These are phyloP conservation scores for Eulithis testata DNA, from an alignment of 2,888 invertebrate genomes.

Conservation along the genomic window DNA sequence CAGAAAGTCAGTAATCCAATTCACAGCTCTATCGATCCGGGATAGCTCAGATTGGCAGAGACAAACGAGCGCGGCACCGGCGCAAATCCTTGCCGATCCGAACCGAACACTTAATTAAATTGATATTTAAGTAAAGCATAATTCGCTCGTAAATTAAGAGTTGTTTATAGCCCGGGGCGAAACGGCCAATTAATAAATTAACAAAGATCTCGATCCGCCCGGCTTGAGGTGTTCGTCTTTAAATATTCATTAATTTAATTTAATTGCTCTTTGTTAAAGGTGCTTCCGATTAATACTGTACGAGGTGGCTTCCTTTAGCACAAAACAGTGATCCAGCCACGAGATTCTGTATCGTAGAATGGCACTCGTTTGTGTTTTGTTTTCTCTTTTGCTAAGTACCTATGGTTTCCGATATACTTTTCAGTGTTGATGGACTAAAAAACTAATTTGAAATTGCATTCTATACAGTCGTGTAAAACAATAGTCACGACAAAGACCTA, in stretches of 20 bases:
- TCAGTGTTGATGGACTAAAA: too few species aligned
- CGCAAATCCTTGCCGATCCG: constrained; percentile 71
- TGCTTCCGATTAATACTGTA: constrained; percentile 17
- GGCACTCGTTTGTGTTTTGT: background rate
- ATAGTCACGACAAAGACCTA: too few species aligned
- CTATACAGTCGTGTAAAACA: too few species aligned
- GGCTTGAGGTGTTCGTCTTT: constrained; percentile 74
- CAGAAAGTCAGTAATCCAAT: constrained; percentile 16
- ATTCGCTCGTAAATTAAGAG: constrained; percentile 83
- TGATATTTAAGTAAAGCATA: constrained; percentile 85
- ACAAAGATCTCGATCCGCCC: constrained; percentile 62
- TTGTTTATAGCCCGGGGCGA: constrained; percentile 80
- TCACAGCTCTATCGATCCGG: constrained; percentile 25
- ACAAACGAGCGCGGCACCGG: constrained; percentile 64
- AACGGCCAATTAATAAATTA: constrained; percentile 84
- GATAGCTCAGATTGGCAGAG: constrained; percentile 63
- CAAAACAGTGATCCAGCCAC: background rate
- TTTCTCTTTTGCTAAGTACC: background rate
- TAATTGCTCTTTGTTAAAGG: constrained; percentile 61
- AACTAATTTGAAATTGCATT: too few species aligned
- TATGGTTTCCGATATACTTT: too few species aligned
- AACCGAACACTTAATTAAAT: constrained; percentile 82
- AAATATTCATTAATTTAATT: constrained; percentile 79
- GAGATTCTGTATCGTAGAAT: constrained; percentile 1
- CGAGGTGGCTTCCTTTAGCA: constrained; percentile 13